phyloP scores from a whole-genome alignment of 2,888 invertebrate species.

The Luperina nickerlii region DNA sequence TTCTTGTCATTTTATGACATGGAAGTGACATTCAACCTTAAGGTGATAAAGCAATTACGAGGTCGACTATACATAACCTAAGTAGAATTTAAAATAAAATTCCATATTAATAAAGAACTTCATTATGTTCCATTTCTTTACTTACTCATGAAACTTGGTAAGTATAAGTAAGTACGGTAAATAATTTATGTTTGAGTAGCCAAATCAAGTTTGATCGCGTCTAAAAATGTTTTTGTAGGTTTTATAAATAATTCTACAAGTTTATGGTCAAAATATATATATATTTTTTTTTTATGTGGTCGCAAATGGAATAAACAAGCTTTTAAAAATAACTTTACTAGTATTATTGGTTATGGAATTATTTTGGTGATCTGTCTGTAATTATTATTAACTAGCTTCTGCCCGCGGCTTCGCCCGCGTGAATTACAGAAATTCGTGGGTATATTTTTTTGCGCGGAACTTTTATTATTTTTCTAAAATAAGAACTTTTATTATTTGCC shows the following conservation, averaged over 20 bases:
- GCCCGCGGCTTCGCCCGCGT: not conserved
- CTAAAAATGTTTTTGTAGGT: slow-evolving; percentile 3
- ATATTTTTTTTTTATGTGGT: not conserved
- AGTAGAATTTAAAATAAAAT: slow-evolving; percentile 14
- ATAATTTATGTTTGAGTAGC: not conserved
- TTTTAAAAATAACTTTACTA: not conserved
- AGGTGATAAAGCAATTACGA: not conserved
- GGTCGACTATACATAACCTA: not conserved
- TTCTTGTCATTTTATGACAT: not conserved
- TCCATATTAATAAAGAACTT: slow-evolving; percentile 12
- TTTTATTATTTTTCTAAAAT: not conserved
- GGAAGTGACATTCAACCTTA: not conserved
- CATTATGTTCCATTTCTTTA: not conserved
- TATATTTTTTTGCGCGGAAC: no score
- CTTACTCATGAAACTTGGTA: slow-evolving; percentile 8
- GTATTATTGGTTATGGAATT: not conserved
- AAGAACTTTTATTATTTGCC: not conserved
- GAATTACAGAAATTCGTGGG: not conserved
- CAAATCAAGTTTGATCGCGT: not conserved
- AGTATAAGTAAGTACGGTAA: not conserved
- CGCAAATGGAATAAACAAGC: not conserved
- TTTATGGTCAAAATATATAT: not conserved
- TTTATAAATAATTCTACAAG: slow-evolving; percentile 5
- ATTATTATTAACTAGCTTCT: not conserved
- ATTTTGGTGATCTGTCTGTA: not conserved